Evolutionary conservation across 2,797 vertebrate genomes (phyloP).

Genomic region (Australoheros facetus): DNA sequence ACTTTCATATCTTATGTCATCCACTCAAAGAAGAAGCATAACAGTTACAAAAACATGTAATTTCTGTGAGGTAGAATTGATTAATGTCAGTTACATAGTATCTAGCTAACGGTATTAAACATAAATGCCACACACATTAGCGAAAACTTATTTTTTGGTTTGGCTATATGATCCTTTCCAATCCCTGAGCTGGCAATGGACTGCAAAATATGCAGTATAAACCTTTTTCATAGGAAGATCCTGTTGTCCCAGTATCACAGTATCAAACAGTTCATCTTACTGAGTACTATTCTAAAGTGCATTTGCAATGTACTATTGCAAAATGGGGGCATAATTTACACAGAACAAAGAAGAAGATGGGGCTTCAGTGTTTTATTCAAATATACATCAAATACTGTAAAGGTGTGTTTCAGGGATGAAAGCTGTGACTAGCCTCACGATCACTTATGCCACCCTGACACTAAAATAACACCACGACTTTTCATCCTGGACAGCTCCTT

Average conservation of each 20-base stretch:
- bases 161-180: background rate
- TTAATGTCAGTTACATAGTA: background rate
- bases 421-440: background rate
- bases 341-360: background rate
- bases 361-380: background rate
- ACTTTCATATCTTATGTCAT: background rate
- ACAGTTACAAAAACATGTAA: background rate
- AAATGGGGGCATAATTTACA: background rate
- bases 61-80: background rate
- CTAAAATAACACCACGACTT: background rate
- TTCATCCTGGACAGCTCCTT: conserved; percentile 4
- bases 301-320: background rate
- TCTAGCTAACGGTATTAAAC: background rate
- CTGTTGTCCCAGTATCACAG: background rate
- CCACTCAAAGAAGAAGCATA: background rate
- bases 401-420: background rate
- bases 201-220: background rate
- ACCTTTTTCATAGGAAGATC: fast-evolving
- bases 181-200: background rate
- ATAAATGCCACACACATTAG: background rate
- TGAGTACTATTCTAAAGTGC: background rate
- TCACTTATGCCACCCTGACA: background rate
- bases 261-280: background rate
- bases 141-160: background rate
- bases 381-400: background rate